These are phyloP conservation scores for Bos javanicus DNA, from an alignment of 2,113 vertebrate species.

Conservation along the genomic window DNA sequence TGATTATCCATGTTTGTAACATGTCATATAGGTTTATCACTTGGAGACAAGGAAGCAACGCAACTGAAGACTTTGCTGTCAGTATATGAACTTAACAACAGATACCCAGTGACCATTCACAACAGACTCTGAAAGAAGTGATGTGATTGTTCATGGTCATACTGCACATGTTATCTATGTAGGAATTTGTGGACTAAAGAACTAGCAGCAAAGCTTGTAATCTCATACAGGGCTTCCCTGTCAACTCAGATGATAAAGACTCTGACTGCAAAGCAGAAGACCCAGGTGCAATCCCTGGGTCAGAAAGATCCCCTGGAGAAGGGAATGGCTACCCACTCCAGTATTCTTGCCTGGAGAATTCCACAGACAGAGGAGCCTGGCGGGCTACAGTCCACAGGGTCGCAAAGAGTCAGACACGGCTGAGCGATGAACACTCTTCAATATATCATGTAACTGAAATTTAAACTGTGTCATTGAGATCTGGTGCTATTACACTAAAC, in stretches of 20 bases:
- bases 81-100: background rate
- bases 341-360: background rate
- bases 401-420: accelerated
- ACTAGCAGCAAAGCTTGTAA: background rate
- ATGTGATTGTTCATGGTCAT: background rate
- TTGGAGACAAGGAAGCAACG: background rate
- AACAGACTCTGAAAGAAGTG: background rate
- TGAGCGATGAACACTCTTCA: background rate
- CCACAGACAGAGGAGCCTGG: background rate
- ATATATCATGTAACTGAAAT: background rate
- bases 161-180: background rate
- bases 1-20: background rate
- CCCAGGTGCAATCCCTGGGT: background rate
- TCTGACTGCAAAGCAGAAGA: background rate
- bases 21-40: background rate
- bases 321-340: background rate
- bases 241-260: background rate
- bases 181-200: background rate
- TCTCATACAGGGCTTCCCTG: background rate
- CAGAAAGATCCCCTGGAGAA: background rate
- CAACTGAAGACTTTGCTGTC: background rate
- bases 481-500: background rate
- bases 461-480: background rate
- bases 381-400: background rate
- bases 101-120: background rate